These are phyloP conservation scores for Chaenocephalus aceratus DNA, from an alignment of 2,113 vertebrate species.

Conservation along the genomic window DNA sequence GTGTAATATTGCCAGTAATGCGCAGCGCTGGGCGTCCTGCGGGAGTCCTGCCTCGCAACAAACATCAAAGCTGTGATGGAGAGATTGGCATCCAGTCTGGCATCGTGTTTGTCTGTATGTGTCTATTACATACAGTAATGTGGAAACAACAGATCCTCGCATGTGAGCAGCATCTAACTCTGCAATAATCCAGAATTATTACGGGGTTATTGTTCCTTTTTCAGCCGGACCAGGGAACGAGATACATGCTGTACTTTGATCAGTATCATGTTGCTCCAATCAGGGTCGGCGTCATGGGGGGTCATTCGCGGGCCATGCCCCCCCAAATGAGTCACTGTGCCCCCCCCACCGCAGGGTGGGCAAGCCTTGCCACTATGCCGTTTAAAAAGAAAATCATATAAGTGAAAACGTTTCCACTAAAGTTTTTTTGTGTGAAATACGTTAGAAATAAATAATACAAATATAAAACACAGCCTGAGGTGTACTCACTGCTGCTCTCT, in stretches of 20 bases:
- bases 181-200: constrained; percentile 32
- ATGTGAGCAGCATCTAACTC: constrained; percentile 44
- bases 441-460: too few species aligned
- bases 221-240: constrained; percentile 11
- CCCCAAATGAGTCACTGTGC: too few species aligned
- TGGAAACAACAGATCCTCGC: constrained; percentile 59
- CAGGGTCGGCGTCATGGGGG: too few species aligned
- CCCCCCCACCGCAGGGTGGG: too few species aligned
- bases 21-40: constrained; percentile 43
- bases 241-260: constrained; percentile 36
- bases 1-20: constrained; percentile 75
- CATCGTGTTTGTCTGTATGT: constrained; percentile 42
- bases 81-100: constrained; percentile 48
- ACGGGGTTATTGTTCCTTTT: constrained; percentile 19
- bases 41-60: constrained; percentile 44
- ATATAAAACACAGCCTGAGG: too few species aligned
- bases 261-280: constrained; percentile 10
- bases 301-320: too few species aligned
- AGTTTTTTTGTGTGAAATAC: too few species aligned
- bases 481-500: too few species aligned
- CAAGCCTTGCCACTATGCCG: too few species aligned
- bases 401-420: too few species aligned
- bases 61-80: constrained; percentile 69
- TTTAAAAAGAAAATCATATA: too few species aligned
- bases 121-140: constrained; percentile 38